Evolutionary conservation across 2,797 vertebrate species (phyloP).

Genomic region (Sebastiscus tertius): DNA sequence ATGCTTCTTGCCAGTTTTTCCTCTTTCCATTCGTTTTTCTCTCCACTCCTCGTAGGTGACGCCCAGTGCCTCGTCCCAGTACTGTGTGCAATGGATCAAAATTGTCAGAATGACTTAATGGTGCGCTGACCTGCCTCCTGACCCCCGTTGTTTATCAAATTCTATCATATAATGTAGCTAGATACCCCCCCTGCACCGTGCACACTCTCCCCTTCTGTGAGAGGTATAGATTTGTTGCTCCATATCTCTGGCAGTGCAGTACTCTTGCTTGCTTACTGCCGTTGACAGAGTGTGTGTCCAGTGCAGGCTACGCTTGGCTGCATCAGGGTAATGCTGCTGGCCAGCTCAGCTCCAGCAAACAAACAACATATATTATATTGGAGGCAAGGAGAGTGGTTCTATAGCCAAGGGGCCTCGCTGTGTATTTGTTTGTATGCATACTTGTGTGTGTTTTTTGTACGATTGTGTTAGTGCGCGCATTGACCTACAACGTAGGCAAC

Average conservation of each 20-base stretch:
- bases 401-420: constrained; percentile 25
- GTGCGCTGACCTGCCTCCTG: constrained; percentile 44
- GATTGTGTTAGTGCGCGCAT: constrained; percentile 26
- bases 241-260: constrained; percentile 59
- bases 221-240: constrained; percentile 70
- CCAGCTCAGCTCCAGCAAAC: constrained; percentile 54
- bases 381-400: constrained; percentile 30
- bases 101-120: constrained; percentile 64
- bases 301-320: constrained; percentile 57
- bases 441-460: constrained; percentile 14
- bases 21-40: neutral
- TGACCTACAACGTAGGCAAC: constrained; percentile 35
- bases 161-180: constrained; percentile 42
- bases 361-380: constrained; percentile 62
- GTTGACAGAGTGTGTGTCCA: constrained; percentile 68
- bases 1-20: constrained; percentile 44
- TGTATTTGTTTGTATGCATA: constrained; percentile 36
- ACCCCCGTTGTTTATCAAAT: constrained; percentile 67
- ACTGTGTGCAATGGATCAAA: constrained; percentile 51
- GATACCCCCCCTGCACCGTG: neutral
- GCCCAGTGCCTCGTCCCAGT: constrained; percentile 31
- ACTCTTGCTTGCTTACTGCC: constrained; percentile 54
- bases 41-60: constrained; percentile 8
- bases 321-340: constrained; percentile 63
- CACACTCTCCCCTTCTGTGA: constrained; percentile 36